Evolutionary conservation across 2,888 invertebrate genomes (phyloP).

Genomic region (Lasioglossum villosulum): DNA sequence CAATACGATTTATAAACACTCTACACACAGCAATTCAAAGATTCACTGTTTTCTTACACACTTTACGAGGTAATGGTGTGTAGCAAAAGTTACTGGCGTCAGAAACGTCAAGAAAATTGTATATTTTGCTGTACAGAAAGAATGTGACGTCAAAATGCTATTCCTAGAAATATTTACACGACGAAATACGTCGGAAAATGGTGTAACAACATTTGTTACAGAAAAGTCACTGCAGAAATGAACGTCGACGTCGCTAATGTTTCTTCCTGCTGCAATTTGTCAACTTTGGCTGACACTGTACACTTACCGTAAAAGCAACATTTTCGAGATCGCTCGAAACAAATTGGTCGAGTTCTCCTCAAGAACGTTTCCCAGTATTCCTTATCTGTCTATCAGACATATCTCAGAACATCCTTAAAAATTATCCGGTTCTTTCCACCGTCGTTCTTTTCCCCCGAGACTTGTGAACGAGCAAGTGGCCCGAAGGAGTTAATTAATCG

Average conservation of each 20-base stretch:
- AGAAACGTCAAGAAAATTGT: no score
- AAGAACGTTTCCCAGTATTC: neutral
- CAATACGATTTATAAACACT: no score
- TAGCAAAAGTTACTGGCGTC: no score
- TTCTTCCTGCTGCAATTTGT: neutral
- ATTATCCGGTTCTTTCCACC: constrained; percentile 21
- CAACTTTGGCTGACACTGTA: neutral
- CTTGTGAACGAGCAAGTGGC: neutral
- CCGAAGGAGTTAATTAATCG: constrained; percentile 74
- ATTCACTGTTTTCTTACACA: no score
- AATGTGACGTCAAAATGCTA: neutral
- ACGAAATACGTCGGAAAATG: no score
- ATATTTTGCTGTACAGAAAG: no score
- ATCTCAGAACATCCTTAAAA: neutral
- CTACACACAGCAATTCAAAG: no score
- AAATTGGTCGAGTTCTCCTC: neutral
- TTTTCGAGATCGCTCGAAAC: neutral
- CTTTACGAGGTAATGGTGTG: no score
- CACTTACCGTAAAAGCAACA: neutral
- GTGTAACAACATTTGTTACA: no score
- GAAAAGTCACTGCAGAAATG: no score
- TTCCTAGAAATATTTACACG: neutral
- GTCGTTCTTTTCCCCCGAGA: constrained; percentile 21
- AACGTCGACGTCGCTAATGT: no score
- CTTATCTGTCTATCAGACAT: constrained; percentile 30